phyloP scores from a whole-genome alignment of 2,113 vertebrate species.

The Blennius ocellaris region DNA sequence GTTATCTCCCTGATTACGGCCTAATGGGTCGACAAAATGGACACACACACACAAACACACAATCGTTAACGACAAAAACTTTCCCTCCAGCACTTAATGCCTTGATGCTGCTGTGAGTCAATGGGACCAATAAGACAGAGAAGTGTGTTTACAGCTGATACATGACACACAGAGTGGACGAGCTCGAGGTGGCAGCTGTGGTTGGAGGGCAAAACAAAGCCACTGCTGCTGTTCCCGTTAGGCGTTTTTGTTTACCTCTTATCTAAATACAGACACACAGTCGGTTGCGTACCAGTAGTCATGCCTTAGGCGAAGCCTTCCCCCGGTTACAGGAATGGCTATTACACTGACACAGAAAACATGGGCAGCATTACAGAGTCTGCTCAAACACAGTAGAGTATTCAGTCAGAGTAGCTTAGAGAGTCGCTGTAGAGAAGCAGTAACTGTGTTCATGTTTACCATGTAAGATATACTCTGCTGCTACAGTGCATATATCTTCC shows the following conservation, averaged over 20 bases:
- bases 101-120: conserved; percentile 52
- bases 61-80: conserved; percentile 29
- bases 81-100: conserved; percentile 37
- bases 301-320: conserved; percentile 46
- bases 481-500: neutral
- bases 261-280: conserved; percentile 63
- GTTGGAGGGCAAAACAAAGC: conserved; percentile 74
- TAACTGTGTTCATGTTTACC: neutral
- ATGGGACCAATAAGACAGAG: conserved; percentile 48
- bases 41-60: conserved; percentile 12
- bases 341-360: conserved; percentile 38
- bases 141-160: conserved; percentile 61
- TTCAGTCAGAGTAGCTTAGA: conserved; percentile 8
- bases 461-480: neutral
- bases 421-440: conserved; percentile 3
- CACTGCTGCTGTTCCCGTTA: conserved; percentile 49
- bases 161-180: conserved; percentile 45
- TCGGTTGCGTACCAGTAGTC: conserved; percentile 51
- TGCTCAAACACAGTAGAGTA: neutral
- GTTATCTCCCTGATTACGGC: conserved; percentile 34
- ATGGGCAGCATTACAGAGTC: conserved; percentile 10
- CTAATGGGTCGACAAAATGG: conserved; percentile 30
- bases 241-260: conserved; percentile 59
- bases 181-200: conserved; percentile 46
- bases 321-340: conserved; percentile 49